These are phyloP conservation scores for Anguilla megastoma DNA, from an alignment of 2,797 vertebrate genomes.

Conservation along the genomic window DNA sequence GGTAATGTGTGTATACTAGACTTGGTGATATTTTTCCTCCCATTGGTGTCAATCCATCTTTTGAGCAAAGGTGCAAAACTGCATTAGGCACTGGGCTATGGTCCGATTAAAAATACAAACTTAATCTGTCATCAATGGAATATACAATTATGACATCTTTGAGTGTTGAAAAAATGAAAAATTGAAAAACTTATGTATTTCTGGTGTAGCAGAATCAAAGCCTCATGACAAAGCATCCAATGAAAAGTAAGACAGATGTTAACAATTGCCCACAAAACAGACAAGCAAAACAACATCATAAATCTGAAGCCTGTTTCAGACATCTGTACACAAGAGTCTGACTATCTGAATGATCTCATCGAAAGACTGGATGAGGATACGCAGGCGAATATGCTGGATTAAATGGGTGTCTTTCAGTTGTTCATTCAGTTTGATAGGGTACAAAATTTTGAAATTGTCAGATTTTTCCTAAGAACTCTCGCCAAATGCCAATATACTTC, in stretches of 20 bases:
- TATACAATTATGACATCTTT: neutral
- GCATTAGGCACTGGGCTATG: slow-evolving; percentile 25
- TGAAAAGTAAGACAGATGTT: neutral
- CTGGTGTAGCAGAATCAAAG: neutral
- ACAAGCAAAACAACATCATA: neutral
- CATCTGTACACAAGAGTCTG: neutral
- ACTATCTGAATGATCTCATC: neutral
- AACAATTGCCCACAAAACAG: neutral
- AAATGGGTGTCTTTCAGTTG: slow-evolving; percentile 3
- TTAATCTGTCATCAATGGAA: neutral
- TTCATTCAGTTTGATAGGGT: neutral
- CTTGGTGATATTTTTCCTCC: slow-evolving; percentile 9
- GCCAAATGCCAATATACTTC: neutral
- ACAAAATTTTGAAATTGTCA: neutral
- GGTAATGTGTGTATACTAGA: neutral
- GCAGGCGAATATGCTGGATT: neutral
- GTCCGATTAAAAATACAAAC: slow-evolving; percentile 3
- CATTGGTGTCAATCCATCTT: slow-evolving; percentile 2
- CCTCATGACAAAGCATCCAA: neutral
- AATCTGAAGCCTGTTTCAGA: neutral
- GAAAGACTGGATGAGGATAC: neutral
- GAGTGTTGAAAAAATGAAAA: neutral
- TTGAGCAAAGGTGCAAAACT: slow-evolving; percentile 22
- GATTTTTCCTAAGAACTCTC: neutral
- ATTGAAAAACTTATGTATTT: neutral